Base-by-base conservation (phyloP, 2,888 invertebrate species). In the Acanthosoma haemorrhoidale region DNA sequence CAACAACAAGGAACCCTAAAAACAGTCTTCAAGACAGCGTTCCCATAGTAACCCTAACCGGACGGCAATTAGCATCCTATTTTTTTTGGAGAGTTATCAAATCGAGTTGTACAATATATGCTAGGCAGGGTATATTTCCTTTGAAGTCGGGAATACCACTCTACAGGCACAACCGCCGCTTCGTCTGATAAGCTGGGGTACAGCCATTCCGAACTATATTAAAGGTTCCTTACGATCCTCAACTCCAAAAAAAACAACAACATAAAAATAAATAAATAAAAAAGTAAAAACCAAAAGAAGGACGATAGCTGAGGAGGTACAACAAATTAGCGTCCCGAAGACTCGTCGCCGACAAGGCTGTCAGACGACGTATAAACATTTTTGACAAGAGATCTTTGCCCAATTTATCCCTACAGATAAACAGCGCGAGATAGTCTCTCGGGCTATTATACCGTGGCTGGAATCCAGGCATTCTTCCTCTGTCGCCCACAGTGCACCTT, bases 241-340 rank as follows among this genome's bases (percentile, higher is more conserved):
- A 25, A 51, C n/a, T 51, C 51, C 25, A 4, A 25, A 51, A 51
- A 51, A 4, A 25, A 51, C n/a, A n/a, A n/a, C n/a, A n/a, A n/a
- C n/a, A n/a, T n/a, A n/a, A n/a, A n/a, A n/a, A n/a, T n/a, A n/a
- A n/a, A n/a, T n/a, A n/a, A n/a, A n/a, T n/a, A n/a, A n/a, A n/a
- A 41, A 43, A 43, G 1, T 21, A 43, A 21, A 9, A 21, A 21
- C 15, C 15, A 16, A 4, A 41, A 41, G 21, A 43, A 8, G n/a
- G 11, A n/a, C 2, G 2, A 6, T 11, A 1, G 13, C 6, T 0
- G 21, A n/a, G 13, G 51, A 51, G 51, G 21, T 21, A 25, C 51
- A 51, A 51, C 51, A 51, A 51, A 51, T 51, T 51, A 51, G 43
- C 43, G 43, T 21, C 43, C 43, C 25, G 25, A 43, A 43, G 51